phyloP scores from a whole-genome alignment of 2,113 vertebrate genomes.

The Toxotes jaculatrix region DNA sequence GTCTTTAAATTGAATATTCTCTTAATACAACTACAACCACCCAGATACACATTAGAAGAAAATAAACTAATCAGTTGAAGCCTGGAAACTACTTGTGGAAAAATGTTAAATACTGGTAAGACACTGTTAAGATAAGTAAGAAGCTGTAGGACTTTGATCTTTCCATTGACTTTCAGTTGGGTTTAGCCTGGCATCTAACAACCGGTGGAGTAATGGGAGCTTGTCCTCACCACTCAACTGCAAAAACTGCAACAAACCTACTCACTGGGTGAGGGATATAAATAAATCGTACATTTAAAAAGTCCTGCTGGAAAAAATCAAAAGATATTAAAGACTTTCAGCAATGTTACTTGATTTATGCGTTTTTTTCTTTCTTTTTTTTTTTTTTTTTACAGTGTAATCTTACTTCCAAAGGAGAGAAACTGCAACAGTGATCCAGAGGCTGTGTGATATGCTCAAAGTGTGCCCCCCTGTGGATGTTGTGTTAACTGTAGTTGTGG shows the following conservation, averaged over 20 bases:
- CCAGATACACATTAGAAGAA: neutral
- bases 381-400: neutral
- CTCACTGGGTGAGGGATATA: too few species aligned
- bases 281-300: too few species aligned
- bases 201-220: too few species aligned
- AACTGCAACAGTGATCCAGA: slow-evolving; percentile 36
- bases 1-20: neutral
- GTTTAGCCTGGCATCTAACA: too few species aligned
- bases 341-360: neutral
- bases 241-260: too few species aligned
- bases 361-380: neutral
- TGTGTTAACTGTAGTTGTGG: slow-evolving; percentile 10
- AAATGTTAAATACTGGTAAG: too few species aligned
- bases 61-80: neutral
- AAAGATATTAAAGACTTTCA: neutral
- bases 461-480: slow-evolving; percentile 38
- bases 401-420: slow-evolving; percentile 35
- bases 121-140: too few species aligned
- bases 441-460: slow-evolving; percentile 9
- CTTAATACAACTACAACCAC: neutral
- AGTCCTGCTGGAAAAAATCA: too few species aligned
- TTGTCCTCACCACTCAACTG: too few species aligned
- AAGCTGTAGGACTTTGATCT: too few species aligned
- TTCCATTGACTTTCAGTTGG: too few species aligned
- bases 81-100: too few species aligned